These are phyloP conservation scores for Furcifer pardalis DNA, from an alignment of 2,797 vertebrate genomes.

Conservation along the genomic window DNA sequence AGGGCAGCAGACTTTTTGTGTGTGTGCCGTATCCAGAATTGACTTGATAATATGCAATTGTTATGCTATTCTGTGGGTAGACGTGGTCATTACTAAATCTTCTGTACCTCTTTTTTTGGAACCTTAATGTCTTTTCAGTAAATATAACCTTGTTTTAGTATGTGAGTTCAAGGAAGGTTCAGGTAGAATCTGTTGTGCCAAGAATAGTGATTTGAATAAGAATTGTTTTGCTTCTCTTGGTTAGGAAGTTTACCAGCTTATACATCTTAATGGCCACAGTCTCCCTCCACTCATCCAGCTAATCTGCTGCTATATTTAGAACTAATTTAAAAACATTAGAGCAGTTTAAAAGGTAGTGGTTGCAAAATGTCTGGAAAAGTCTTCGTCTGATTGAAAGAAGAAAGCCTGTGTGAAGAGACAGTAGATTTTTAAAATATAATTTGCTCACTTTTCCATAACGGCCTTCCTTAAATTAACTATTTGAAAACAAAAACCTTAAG, in stretches of 20 bases:
- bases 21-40: too few species aligned
- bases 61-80: background rate
- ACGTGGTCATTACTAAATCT: background rate
- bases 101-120: background rate
- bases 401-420: background rate
- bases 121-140: background rate
- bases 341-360: conserved; percentile 4
- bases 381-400: background rate
- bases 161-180: background rate
- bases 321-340: conserved; percentile 20
- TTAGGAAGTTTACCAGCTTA: conserved; percentile 24
- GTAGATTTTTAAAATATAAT: background rate
- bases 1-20: too few species aligned
- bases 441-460: background rate
- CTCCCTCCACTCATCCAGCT: conserved; percentile 10
- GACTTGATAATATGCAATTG: too few species aligned
- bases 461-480: too few species aligned
- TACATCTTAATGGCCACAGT: conserved; percentile 5
- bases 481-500: too few species aligned
- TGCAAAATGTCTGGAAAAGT: background rate
- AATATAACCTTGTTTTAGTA: background rate
- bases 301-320: conserved; percentile 27
- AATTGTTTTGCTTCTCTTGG: background rate
- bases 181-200: background rate
- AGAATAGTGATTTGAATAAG: conserved; percentile 1